phyloP scores from a whole-genome alignment of 2,888 invertebrate species.

The Drosophila merina region DNA sequence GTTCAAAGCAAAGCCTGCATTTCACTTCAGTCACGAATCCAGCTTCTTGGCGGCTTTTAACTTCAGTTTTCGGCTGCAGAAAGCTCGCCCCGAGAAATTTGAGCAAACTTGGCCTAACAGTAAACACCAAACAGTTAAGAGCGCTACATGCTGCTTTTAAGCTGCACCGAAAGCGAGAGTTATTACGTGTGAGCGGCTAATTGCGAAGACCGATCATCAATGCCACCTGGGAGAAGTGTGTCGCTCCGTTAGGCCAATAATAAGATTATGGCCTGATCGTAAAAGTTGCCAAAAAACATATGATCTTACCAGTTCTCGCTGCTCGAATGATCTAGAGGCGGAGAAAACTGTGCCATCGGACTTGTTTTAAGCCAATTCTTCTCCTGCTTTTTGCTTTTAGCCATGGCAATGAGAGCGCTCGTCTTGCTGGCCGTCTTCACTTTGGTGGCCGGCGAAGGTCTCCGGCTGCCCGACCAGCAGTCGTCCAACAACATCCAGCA shows the following conservation, averaged over 20 bases:
- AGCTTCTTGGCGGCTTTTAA: slow-evolving; percentile 21
- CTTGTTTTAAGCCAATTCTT: slow-evolving; percentile 54
- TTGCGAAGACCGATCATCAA: slow-evolving; percentile 30
- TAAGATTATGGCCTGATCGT: slow-evolving; percentile 44
- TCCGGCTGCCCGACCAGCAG: slow-evolving; percentile 85
- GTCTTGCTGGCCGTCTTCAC: slow-evolving; percentile 85
- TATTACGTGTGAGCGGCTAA: slow-evolving; percentile 70
- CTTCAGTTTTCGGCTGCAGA: slow-evolving; percentile 41
- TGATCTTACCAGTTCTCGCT: slow-evolving; percentile 29
- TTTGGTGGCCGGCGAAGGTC: slow-evolving; percentile 85
- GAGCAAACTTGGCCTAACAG: slow-evolving; percentile 38
- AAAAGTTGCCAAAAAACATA: slow-evolving; percentile 54
- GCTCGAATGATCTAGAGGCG: slow-evolving; percentile 55
- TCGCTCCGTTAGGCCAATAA: slow-evolving; percentile 51
- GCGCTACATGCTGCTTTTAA: slow-evolving; percentile 17
- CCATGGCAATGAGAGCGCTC: slow-evolving; percentile 59
- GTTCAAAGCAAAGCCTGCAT: slow-evolving; percentile 56
- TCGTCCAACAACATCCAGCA: slow-evolving; percentile 69
- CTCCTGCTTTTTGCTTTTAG: slow-evolving; percentile 69
- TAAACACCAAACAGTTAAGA: slow-evolving; percentile 25
- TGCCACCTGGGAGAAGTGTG: slow-evolving; percentile 48
- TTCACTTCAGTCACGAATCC: slow-evolving; percentile 51
- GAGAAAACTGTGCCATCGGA: slow-evolving; percentile 46
- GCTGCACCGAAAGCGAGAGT: slow-evolving; percentile 68
- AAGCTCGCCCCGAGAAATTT: slow-evolving; percentile 53